Conservation (phyloP, 2,888 invertebrate genomes). For the Pammene fasciana region DNA sequence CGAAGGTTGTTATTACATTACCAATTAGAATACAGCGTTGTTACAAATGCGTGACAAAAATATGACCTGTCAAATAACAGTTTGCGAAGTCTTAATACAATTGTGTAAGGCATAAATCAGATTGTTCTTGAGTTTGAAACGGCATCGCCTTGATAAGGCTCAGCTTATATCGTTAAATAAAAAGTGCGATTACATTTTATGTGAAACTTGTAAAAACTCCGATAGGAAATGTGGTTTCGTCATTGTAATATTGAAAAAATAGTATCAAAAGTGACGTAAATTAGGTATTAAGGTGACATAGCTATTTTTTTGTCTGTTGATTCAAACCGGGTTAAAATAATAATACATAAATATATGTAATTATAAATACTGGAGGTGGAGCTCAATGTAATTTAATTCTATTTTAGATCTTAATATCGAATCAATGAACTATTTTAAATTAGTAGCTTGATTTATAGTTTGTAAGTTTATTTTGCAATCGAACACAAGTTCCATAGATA, state of each 20-base stretch:
- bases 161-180: constrained; percentile 18
- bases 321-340: not conserved
- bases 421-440: constrained; percentile 17
- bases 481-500: not conserved
- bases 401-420: constrained; percentile 10
- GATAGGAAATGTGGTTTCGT: constrained; percentile 7
- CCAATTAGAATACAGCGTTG: constrained; percentile 6
- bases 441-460: constrained; percentile 30
- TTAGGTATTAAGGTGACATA: not conserved
- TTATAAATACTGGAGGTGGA: constrained; percentile 23
- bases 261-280: not conserved
- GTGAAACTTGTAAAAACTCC: constrained; percentile 9
- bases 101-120: not conserved
- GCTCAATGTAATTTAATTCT: constrained; percentile 34
- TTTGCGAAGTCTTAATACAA: not conserved
- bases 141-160: constrained; percentile 15
- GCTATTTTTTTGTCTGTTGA: not conserved
- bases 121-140: not conserved
- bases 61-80: not conserved
- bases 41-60: not conserved
- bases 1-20: constrained; percentile 18
- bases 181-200: constrained; percentile 21
- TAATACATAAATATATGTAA: constrained; percentile 31
- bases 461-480: constrained; percentile 23
- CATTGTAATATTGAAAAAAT: not conserved